Evolutionary conservation across 2,888 invertebrate species (phyloP).

Genomic region (Lottia scabra): DNA sequence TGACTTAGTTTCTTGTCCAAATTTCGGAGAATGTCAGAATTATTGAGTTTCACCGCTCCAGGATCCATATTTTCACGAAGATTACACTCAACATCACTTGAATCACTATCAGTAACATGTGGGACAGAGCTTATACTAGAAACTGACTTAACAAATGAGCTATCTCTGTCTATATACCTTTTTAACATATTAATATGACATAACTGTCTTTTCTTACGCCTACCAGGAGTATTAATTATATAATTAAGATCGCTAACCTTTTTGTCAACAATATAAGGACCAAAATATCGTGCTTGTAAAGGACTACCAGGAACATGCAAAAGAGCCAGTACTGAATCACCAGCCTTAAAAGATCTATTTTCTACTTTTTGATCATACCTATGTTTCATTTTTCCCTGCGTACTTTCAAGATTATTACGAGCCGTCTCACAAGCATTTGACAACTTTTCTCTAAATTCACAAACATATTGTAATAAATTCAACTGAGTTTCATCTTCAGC

Average conservation of each 20-base stretch:
- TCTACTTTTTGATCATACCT: slow-evolving; percentile 13
- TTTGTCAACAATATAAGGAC: background rate
- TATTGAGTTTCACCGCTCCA: no score
- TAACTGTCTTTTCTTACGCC: background rate
- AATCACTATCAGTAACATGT: no score
- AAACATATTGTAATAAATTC: background rate
- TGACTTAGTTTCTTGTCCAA: background rate
- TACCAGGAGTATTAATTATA: slow-evolving; percentile 7
- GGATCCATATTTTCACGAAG: no score
- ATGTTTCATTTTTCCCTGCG: slow-evolving; percentile 4
- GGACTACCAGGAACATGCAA: background rate
- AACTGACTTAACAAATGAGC: no score
- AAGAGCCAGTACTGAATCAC: slow-evolving; percentile 6
- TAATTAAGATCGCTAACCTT: slow-evolving; percentile 10
- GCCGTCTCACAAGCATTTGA: slow-evolving; percentile 18
- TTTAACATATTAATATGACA: slow-evolving; percentile 20
- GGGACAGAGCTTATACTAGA: no score
- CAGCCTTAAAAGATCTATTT: slow-evolving; percentile 6
- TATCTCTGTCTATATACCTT: background rate
- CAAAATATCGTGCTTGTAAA: slow-evolving; percentile 7
- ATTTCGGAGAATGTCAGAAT: no score
- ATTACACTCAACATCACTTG: no score
- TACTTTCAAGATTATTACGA: slow-evolving; percentile 6
- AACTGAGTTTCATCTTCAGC: slow-evolving; percentile 7
- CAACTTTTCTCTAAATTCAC: slow-evolving; percentile 7